Conservation (phyloP, 23 tunicate species). For the Halocynthia aurantium region DNA sequence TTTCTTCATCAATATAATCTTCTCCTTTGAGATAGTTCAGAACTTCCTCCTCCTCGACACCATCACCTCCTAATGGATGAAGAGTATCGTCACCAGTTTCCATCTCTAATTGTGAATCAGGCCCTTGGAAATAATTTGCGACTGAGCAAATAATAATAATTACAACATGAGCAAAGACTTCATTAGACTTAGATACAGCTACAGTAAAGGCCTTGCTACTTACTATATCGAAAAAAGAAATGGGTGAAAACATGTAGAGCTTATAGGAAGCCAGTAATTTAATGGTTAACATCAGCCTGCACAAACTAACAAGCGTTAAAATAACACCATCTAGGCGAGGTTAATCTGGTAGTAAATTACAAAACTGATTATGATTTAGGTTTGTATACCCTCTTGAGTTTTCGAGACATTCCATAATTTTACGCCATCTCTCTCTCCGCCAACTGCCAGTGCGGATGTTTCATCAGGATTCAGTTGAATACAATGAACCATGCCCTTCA, state of each 20-base stretch:
- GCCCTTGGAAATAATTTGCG: no score
- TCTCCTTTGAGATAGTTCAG: constrained; percentile 10
- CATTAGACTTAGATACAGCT: no score
- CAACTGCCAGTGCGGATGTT: constrained; percentile 31
- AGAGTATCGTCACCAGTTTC: background rate
- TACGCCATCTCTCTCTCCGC: constrained; percentile 67
- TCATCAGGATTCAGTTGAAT: constrained; percentile 58
- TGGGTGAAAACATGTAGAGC: no score
- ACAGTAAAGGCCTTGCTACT: no score
- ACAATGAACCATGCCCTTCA: constrained; percentile 80
- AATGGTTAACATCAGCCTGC: no score
- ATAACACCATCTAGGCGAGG: background rate
- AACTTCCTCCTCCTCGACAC: constrained; percentile 13
- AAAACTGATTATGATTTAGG: background rate
- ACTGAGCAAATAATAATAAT: no score
- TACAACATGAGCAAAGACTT: no score
- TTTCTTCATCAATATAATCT: background rate
- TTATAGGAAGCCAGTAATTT: no score
- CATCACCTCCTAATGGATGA: constrained; percentile 5
- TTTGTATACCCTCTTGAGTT: background rate
- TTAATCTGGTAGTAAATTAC: background rate
- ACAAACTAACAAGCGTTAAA: background rate
- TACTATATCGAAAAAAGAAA: no score
- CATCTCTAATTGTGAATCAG: no score
- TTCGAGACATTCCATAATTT: constrained; percentile 31